Conservation (phyloP, 2,888 invertebrate species). For the Cylindroiulus punctatus region DNA sequence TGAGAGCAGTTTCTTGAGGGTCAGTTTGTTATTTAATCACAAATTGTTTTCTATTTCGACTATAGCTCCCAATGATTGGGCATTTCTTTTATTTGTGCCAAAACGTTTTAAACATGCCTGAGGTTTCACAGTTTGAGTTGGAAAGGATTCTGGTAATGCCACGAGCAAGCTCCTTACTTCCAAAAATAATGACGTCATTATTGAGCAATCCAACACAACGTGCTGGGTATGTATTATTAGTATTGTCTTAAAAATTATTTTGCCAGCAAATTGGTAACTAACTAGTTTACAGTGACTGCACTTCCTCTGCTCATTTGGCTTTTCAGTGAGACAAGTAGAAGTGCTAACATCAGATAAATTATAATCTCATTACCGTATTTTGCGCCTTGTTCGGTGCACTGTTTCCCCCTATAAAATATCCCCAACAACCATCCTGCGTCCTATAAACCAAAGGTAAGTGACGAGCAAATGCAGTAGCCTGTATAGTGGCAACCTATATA, state of each 20-base stretch:
- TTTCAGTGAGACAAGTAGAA: too few species aligned
- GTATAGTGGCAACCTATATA: too few species aligned
- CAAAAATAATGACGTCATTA: slow-evolving; percentile 71
- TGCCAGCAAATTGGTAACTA: neutral
- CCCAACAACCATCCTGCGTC: too few species aligned
- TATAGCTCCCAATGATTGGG: slow-evolving; percentile 71
- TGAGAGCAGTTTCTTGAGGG: neutral
- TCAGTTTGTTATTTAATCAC: neutral
- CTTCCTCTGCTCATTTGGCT: too few species aligned
- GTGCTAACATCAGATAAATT: too few species aligned
- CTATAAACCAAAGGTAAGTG: too few species aligned
- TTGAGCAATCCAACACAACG: slow-evolving; percentile 67
- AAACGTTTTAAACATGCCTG: slow-evolving; percentile 69
- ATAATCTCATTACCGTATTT: too few species aligned
- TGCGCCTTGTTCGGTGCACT: too few species aligned
- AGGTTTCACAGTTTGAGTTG: slow-evolving; percentile 71
- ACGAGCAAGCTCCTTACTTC: slow-evolving; percentile 69
- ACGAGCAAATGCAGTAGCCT: too few species aligned
- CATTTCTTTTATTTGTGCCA: slow-evolving; percentile 70
- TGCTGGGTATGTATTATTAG: slow-evolving; percentile 62
- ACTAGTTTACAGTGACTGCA: too few species aligned
- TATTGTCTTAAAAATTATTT: neutral
- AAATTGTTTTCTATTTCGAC: slow-evolving; percentile 54
- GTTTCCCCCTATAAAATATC: too few species aligned
- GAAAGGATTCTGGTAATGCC: slow-evolving; percentile 72